Evolutionary conservation across 2,113 vertebrate genomes (phyloP).

Genomic region (Phylloscopus trochiloides): DNA sequence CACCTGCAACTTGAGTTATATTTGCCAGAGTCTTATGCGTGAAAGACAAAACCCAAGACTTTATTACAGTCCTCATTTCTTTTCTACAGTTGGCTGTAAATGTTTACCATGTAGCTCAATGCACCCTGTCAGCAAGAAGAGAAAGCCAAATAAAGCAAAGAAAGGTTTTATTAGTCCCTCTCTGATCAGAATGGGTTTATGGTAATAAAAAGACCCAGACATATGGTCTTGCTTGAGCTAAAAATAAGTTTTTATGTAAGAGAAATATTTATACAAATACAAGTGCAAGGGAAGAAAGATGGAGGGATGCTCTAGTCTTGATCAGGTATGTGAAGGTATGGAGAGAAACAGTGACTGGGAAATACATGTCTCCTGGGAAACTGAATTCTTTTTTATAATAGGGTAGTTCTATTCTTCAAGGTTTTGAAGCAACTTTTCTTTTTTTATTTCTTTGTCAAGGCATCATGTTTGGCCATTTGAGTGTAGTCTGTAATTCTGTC

Average conservation of each 20-base stretch:
- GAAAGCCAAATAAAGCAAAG: slow-evolving; percentile 19
- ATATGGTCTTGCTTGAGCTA: not conserved
- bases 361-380: not conserved
- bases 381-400: not conserved
- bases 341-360: not conserved
- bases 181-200: not conserved
- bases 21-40: not conserved
- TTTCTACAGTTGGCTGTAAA: slow-evolving; percentile 4
- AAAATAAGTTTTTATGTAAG: not conserved
- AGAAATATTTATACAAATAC: not conserved
- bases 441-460: not conserved
- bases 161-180: not conserved
- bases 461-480: not conserved
- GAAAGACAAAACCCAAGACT: not conserved
- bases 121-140: not conserved
- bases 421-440: not conserved
- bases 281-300: not conserved
- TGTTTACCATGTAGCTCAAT: slow-evolving; percentile 12
- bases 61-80: slow-evolving; percentile 10
- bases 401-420: not conserved
- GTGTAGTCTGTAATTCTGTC: not conserved
- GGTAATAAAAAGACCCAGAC: not conserved
- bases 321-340: not conserved
- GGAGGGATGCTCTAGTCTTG: not conserved
- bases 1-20: not conserved